These are phyloP conservation scores for Leistus spinibarbis DNA, from an alignment of 2,888 invertebrate species.

Conservation along the genomic window DNA sequence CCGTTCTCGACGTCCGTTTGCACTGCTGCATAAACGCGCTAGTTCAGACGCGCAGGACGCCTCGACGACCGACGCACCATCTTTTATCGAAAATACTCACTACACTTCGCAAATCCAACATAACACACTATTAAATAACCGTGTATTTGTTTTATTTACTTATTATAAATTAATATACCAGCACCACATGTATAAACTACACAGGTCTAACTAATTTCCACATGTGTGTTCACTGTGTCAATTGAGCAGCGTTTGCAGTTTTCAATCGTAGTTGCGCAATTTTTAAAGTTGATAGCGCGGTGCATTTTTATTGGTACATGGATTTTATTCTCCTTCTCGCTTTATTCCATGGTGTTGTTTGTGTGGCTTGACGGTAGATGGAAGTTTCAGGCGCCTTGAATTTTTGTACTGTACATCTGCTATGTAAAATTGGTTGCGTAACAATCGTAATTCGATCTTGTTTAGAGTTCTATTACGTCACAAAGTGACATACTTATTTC, in stretches of 20 bases:
- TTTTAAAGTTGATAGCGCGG: not conserved
- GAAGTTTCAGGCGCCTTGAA: not conserved
- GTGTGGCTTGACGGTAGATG: not conserved
- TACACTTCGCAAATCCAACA: not conserved
- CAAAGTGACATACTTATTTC: not conserved
- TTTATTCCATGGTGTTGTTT: not conserved
- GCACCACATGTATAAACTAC: not conserved
- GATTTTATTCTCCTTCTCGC: not conserved
- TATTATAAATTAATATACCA: not conserved
- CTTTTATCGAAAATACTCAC: not conserved
- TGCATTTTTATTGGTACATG: not conserved
- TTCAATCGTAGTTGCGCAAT: not conserved
- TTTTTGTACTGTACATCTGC: not conserved
- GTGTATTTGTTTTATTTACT: not conserved
- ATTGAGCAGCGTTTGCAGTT: not conserved
- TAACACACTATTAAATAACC: not conserved
- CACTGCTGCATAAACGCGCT: constrained; percentile 1
- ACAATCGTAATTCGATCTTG: not conserved
- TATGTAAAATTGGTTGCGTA: not conserved
- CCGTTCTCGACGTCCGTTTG: not conserved
- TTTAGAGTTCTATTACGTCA: not conserved
- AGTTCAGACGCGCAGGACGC: constrained; percentile 2
- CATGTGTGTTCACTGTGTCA: not conserved
- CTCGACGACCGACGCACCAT: not conserved
- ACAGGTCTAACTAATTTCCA: not conserved